Base-by-base conservation (phyloP, 2,113 vertebrate genomes). In the Polypterus bichir region DNA sequence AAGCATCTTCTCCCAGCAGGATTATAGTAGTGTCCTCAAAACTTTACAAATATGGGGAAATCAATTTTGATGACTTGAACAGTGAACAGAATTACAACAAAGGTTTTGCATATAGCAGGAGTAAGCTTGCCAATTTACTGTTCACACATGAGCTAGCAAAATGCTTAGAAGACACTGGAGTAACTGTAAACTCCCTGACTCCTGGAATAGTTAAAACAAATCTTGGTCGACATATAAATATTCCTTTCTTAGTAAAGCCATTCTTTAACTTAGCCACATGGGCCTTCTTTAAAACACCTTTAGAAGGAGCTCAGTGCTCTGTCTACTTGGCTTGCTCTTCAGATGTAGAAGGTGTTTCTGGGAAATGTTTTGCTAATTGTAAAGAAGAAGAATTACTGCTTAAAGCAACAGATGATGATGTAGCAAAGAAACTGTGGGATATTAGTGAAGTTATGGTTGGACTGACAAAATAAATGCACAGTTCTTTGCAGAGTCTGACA, bases 1-100 rank as follows among this genome's bases (percentile, higher is more conserved):
- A 94, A 83, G 77, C 70, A 57, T 96, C 94, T 3, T 84, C 88
- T 54, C 92, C 92, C 1, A 94, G 93, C 75, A 88, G 93, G 68
- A 76, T 98, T 60, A 78, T 98, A 1, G 85, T 98, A 1, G 92
- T 98, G 53, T 94, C 94, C 61, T 98, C 94, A 46, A 94, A 93
- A 70, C 91, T 98, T 60, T 98, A 97, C 78, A 97, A 97, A 75
- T 89, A 94, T 0, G 94, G 94, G 65, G 82, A 85, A 63, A 89
- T 98, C 78, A 93, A 97, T 76, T 98, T 98, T 59, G 88, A 96
- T 9, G 93, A 97, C 77, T 75, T 95, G 73, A 94, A 93, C 74
- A 93, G 93, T 67, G 93, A 97, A 63, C 70, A 71, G 7, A 87
- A 65, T 73, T 98, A 96, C 72, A 80, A 89, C 69, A 94, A 91